Evolutionary conservation across 2,113 vertebrate genomes (phyloP), one percentile per base, ranked within the genome.

Genomic region (Nanorana parkeri): DNA sequence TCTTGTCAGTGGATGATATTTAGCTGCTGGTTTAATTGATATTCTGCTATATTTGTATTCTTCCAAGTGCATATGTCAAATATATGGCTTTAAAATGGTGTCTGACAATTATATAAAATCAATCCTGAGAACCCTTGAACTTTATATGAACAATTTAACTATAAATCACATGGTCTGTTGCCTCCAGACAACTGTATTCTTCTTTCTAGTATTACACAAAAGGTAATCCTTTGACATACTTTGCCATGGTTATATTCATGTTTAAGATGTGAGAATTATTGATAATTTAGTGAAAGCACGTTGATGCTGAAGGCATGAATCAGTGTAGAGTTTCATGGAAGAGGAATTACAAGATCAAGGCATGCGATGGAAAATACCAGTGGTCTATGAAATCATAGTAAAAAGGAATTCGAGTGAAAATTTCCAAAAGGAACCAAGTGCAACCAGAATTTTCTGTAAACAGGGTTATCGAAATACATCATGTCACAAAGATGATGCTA

Each of bases 141-240:
- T 71, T 71, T 41, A 81, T 61, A 41, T 81, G 69, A 74, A 73
- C 69, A 54, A 60, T 64, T 74, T 74, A 81, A 47, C 68, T 73
- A 66, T 73, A 73, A 81, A 74, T 81, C 69, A 81, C 55, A 81
- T 74, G 79, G 69, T 81, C 79, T 81, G 52, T 60, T 81, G 79
- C 68, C 26, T 74, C 69, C 51, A 81, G 69, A 81, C 79, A 81
- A 81, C 74, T 29, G 58, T 74, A 65, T 73, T 55, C 51, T 55
- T 66, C 69, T 47, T 81, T 65, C 68, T 81, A 65, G 60, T 81
- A 73, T 81, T 81, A 74, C 69, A 74, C 69, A 81, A 81, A 81
- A 81, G 68, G 60, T 81, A 81, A 81, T 81, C 79, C 68, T 65
- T 41, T 69, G 29, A 41, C 56, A 81, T 74, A 81, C 55, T 72